Conservation (phyloP, 2,797 vertebrate species). For the Sebastes reedi region DNA sequence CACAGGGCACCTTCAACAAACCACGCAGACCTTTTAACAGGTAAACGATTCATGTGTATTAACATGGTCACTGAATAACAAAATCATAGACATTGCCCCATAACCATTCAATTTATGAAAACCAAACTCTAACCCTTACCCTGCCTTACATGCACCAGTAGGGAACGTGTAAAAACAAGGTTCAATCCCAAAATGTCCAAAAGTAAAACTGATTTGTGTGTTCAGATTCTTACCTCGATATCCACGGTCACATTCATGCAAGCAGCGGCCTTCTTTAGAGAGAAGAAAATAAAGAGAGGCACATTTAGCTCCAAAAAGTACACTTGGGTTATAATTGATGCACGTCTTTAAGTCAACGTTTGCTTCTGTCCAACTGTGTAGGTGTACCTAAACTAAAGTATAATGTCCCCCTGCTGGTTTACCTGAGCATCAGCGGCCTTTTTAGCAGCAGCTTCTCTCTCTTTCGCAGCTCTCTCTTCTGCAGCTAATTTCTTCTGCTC, state of each 20-base stretch:
- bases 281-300: background rate
- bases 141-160: background rate
- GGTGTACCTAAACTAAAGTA: background rate
- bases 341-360: background rate
- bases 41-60: background rate
- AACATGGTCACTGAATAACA: background rate
- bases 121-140: background rate
- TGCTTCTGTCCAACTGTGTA: background rate
- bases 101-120: background rate
- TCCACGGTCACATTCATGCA: conserved; percentile 79
- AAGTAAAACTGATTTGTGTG: background rate
- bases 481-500: conserved; percentile 71
- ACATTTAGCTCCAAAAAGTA: background rate
- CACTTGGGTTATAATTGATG: background rate
- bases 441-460: conserved; percentile 64
- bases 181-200: background rate
- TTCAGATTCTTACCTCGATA: conserved; percentile 72
- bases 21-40: background rate
- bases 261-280: conserved; percentile 37
- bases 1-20: background rate
- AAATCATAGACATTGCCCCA: background rate
- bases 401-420: background rate
- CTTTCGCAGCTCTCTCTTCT: conserved; percentile 68
- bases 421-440: conserved; percentile 49
- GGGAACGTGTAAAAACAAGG: background rate